Base-by-base conservation (phyloP, 2,888 invertebrate species). In the Eristalis intricaria region DNA sequence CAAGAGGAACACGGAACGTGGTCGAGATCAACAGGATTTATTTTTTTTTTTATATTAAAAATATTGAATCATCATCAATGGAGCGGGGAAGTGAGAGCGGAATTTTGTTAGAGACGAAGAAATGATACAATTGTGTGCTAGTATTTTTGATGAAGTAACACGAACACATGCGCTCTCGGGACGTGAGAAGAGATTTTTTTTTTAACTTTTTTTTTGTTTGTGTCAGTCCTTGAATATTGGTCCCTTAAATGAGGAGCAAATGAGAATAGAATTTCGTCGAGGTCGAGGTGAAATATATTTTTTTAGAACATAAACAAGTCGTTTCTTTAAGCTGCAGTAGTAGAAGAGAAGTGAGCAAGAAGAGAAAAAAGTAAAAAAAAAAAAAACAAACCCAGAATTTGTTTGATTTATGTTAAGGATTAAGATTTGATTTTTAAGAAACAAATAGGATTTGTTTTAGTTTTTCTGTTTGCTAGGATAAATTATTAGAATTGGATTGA, bases 401-500 rank as follows among this genome's bases (percentile, higher is more conserved):
- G 73, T 80, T 77, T 77, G 69, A 73, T 81, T 85, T 85, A 69
- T 73, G 77, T 77, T 85, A 81, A 73, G 64, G 26, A 26, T 77
- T 69, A 84, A 80, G 75, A 84, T 71, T 84, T 76, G 69, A 65
- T 71, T 76, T 80, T 71, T 38, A 71, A 40, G 26, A 29, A 58
- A 23, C 32, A 73, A 61, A 56, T 60, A 69, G 66, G 56, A 76
- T 78, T 81, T 50, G 50, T 50, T 50, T 50, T 19, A 8, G 8
- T 50, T 50, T 38, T 82, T 70, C 77, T 75, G 82, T 83, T 86
- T 63, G 71, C 50, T 87, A 87, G 86, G 58, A 87, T 83, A 87
- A 86, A 76, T 87, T 83, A 82, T 74, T 87, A 78, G 75, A 76
- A 79, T 78, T 87, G 65, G 65, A 77, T 71, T 75, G 71, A 35